A percentile compares a stretch with the other conserved stretches of the same genome.
These are phyloP conservation scores for Antedon mediterranea DNA, from an alignment of 53 echinoderm and acorn worm genomes.

Conservation along the genomic window DNA sequence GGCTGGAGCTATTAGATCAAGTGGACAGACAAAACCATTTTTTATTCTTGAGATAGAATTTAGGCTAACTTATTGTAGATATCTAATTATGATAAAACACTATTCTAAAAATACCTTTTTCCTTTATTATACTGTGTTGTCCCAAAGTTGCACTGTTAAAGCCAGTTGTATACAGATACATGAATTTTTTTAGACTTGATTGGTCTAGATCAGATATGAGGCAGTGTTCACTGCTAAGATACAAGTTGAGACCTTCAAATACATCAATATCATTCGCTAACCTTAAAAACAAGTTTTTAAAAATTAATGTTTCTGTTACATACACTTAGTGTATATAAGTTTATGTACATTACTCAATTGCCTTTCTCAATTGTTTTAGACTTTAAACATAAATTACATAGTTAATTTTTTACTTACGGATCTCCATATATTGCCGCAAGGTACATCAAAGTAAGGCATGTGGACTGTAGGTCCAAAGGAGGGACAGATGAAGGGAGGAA, in stretches of 20 bases:
- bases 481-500: not conserved
- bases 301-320: no score
- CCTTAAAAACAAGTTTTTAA: not conserved
- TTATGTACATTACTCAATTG: no score
- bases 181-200: not conserved
- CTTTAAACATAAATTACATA: not conserved
- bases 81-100: no score
- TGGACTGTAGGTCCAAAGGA: constrained; percentile 10
- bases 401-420: constrained; percentile 16
- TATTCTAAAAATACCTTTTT: no score
- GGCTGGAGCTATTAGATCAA: not conserved
- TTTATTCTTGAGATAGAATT: no score
- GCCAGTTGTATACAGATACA: not conserved
- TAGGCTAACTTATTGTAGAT: no score
- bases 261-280: not conserved
- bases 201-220: not conserved
- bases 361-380: no score
- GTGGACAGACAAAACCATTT: no score
- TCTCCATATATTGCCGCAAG: constrained; percentile 52
- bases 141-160: not conserved
- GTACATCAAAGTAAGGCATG: constrained; percentile 39
- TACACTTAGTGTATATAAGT: no score
- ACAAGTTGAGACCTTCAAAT: not conserved
- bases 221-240: not conserved
- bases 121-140: not conserved